These are phyloP conservation scores for Calypte anna DNA, from an alignment of 2,113 vertebrate genomes.

Conservation along the genomic window DNA sequence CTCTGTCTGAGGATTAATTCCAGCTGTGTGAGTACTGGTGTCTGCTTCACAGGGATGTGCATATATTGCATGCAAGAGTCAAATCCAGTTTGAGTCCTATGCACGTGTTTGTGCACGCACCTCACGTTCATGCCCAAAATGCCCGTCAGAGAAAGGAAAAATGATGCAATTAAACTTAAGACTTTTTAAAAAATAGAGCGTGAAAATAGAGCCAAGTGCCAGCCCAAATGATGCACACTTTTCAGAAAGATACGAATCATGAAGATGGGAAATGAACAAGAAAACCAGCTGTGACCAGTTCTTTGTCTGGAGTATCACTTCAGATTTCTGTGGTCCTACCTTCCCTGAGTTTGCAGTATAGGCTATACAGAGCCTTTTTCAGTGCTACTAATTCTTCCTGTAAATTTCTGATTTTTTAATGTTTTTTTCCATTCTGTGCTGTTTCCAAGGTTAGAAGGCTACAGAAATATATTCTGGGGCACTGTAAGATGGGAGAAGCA, in stretches of 20 bases:
- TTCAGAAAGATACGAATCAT: not conserved
- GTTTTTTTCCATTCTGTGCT: not conserved
- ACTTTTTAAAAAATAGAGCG: not conserved
- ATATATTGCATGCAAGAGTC: not conserved
- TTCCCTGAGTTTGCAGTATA: not conserved
- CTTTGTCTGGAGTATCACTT: not conserved
- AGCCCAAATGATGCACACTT: not conserved
- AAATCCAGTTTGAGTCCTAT: not conserved
- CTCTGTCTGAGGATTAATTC: not conserved
- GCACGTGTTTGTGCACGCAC: not conserved
- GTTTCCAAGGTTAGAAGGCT: not conserved
- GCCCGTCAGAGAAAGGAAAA: not conserved
- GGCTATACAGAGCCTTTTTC: not conserved
- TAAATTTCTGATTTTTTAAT: not conserved
- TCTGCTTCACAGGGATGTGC: not conserved
- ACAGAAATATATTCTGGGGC: not conserved
- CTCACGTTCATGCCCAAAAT: not conserved
- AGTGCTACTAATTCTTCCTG: not conserved
- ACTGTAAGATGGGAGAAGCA: not conserved
- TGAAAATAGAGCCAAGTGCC: not conserved
- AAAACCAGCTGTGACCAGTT: not conserved
- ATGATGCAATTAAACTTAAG: not conserved
- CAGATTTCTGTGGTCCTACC: not conserved
- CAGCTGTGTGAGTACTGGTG: not conserved
- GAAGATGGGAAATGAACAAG: not conserved